Base-by-base conservation (phyloP, 1,140 invertebrate genomes). In the Asobara japonica region DNA sequence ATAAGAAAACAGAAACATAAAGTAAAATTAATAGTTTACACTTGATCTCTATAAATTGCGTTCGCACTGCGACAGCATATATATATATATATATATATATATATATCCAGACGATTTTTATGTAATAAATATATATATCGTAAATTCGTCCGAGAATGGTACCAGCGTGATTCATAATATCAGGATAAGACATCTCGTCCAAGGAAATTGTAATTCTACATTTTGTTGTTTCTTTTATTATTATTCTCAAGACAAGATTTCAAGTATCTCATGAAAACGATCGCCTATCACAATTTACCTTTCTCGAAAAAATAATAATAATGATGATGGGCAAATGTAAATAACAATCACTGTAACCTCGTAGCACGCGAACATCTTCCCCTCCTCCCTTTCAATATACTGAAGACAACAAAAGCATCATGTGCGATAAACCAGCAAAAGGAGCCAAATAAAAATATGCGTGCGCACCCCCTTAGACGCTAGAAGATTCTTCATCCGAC, bases 231-330 rank as follows among this genome's bases (percentile, higher is more conserved):
- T 56, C 25, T 13, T 56, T 41, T 45, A 41, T 38, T 66, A 66
- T 33, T 13, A 45, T 22, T 18, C 20, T 20, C 20, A 66, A 66
- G 22, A 66, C 18, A 38, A 66, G 36, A 22, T 41, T 66, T 66
- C 36, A 66, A 66, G 36, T 66, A 66, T 66, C 36, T 33, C 64
- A 38, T 33, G 36, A 41, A 66, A 66, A 66, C 64, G 64, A 41
- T 33, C 64, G 31, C 36, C 64, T 66, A 66, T 66, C 64, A 66
- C 64, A 66, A 66, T 66, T 66, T 66, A 66, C 64, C 31, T 41
- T 41, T 66, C 64, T 41, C 64, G 18, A 56, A 56, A 56, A 36
- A n/a, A n/a, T n/a, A n/a, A 56, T 56, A 66, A 66, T 38, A 27
- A 66, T 38, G 41, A 38, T 66, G 20, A 38, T 66, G 20, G 36